phyloP scores from a whole-genome alignment of 2,888 invertebrate genomes.

The Caenorhabditis sp. region DNA sequence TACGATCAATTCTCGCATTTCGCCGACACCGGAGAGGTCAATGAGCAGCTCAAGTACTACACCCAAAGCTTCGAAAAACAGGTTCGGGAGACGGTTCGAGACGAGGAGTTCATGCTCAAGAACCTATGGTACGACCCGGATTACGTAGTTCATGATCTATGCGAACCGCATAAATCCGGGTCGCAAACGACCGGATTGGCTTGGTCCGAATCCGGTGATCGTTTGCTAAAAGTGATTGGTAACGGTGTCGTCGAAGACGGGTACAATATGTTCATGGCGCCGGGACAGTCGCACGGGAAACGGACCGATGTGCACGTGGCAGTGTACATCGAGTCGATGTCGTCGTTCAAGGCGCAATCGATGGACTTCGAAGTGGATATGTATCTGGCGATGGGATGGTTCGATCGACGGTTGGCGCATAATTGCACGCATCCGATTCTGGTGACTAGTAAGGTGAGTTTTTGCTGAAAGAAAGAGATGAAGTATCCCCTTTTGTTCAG shows the following conservation, averaged over 20 bases:
- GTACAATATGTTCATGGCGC: conserved; percentile 82
- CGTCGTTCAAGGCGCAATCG: conserved; percentile 83
- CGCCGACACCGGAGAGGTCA: conserved; percentile 51
- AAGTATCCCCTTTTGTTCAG: no score
- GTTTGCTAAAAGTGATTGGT: conserved; percentile 77
- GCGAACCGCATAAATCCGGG: conserved; percentile 77
- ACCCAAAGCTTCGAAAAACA: conserved; percentile 53
- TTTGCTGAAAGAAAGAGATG: no score
- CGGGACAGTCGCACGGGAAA: conserved; percentile 75
- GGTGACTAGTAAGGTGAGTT: conserved; percentile 75
- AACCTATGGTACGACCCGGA: conserved; percentile 71
- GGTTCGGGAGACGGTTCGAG: conserved; percentile 54
- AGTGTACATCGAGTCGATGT: conserved; percentile 83
- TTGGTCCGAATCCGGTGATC: conserved; percentile 82
- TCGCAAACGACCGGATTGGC: conserved; percentile 70
- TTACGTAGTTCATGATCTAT: conserved; percentile 75
- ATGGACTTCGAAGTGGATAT: conserved; percentile 83
- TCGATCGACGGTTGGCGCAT: conserved; percentile 80
- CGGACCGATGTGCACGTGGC: conserved; percentile 81
- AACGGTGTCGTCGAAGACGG: conserved; percentile 79
- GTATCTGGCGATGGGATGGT: conserved; percentile 83
- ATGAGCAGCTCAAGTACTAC: conserved; percentile 58
- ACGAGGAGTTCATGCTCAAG: conserved; percentile 68
- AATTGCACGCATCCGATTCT: conserved; percentile 83
- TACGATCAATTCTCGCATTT: conserved; percentile 45